Evolutionary conservation across 1,140 invertebrate species (phyloP).

Genomic region (Kradibia gibbosae): DNA sequence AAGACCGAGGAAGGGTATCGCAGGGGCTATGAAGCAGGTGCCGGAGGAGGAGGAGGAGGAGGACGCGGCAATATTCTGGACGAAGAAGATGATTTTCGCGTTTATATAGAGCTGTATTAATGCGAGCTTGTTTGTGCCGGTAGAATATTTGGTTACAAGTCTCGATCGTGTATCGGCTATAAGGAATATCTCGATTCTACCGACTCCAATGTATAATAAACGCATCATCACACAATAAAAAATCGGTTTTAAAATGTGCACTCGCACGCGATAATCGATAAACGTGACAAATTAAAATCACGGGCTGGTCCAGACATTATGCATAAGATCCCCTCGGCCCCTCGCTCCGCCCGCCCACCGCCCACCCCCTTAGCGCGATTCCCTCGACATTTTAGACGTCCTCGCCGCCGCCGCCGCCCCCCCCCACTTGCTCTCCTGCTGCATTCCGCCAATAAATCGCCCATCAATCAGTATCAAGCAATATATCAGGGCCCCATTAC

Average conservation of each 20-base stretch:
- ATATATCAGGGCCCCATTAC: constrained; percentile 26
- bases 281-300: constrained; percentile 15
- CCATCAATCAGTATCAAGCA: constrained; percentile 44
- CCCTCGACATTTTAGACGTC: background rate
- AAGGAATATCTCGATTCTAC: background rate
- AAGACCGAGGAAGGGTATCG: background rate
- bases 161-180: background rate
- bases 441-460: constrained; percentile 28
- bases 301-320: no score
- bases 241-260: background rate
- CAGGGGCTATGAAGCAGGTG: no score
- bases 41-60: background rate
- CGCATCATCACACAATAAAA: constrained; percentile 16
- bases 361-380: background rate
- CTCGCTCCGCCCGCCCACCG: background rate
- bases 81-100: background rate
- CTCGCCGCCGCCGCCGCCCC: background rate
- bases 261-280: background rate
- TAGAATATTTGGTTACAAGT: constrained; percentile 13
- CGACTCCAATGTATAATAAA: constrained; percentile 8
- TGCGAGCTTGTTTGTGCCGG: background rate
- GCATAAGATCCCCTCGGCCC: no score
- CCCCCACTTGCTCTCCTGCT: background rate
- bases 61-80: background rate
- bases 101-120: background rate